Conservation (phyloP, 1,140 invertebrate species). For the Thaumatotibia leucotreta region DNA sequence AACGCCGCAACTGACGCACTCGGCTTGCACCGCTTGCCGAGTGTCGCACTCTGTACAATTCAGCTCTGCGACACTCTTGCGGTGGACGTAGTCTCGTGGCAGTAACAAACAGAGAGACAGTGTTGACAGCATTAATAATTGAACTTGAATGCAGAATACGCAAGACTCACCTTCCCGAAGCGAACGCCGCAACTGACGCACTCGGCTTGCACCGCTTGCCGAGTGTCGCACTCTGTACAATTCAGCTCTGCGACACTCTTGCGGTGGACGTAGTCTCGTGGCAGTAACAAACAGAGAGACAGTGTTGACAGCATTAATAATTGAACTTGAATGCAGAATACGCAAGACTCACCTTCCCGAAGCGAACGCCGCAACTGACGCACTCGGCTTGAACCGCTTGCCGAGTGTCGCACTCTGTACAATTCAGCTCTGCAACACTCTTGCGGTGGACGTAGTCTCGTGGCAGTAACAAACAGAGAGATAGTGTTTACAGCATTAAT, state of each 20-base stretch:
- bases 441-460: conserved; percentile 89
- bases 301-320: no score
- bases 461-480: conserved; percentile 92
- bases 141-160: no score
- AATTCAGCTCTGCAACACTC: conserved; percentile 88
- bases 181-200: conserved; percentile 85
- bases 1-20: conserved; percentile 85
- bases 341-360: conserved; percentile 91
- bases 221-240: conserved; percentile 86
- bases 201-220: conserved; percentile 86
- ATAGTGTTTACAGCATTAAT: no score
- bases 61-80: conserved; percentile 88
- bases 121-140: no score
- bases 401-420: conserved; percentile 85
- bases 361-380: conserved; percentile 83
- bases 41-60: conserved; percentile 88
- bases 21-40: conserved; percentile 86
- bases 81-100: conserved; percentile 92
- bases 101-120: conserved; percentile 90
- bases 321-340: no score
- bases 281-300: conserved; percentile 90
- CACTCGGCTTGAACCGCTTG: conserved; percentile 89
- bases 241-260: conserved; percentile 88
- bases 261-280: conserved; percentile 92
- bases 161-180: conserved; percentile 90